phyloP scores from a whole-genome alignment of 2,797 vertebrate genomes.

The Crenichthys baileyi region DNA sequence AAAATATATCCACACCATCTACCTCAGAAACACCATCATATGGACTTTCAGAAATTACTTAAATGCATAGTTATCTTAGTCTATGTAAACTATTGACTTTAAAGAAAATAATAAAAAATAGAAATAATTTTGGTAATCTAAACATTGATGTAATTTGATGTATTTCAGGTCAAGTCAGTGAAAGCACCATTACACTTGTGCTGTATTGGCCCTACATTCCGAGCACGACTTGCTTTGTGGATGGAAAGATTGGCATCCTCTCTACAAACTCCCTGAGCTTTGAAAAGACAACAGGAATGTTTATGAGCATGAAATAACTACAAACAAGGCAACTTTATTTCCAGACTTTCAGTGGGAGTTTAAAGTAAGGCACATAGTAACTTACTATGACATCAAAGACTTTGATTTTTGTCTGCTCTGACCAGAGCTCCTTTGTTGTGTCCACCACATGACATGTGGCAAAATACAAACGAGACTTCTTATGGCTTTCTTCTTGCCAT shows the following conservation, averaged over 20 bases:
- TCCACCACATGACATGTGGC: not conserved
- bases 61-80: too few relatives aligned
- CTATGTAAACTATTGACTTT: not conserved
- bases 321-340: not conserved
- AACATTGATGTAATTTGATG: not conserved
- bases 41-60: too few relatives aligned
- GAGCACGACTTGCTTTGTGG: conserved; percentile 12
- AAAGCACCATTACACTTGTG: conserved; percentile 1
- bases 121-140: not conserved
- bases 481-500: not conserved
- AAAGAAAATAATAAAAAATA: not conserved
- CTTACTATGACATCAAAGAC: too few relatives aligned
- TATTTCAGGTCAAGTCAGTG: not conserved
- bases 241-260: not conserved
- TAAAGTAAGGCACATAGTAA: not conserved
- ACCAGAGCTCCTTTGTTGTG: not conserved
- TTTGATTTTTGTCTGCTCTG: too few relatives aligned
- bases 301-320: not conserved
- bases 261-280: not conserved
- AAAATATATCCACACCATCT: not conserved
- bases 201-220: conserved; percentile 1
- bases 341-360: not conserved
- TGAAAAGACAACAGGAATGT: conserved; percentile 7
- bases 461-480: not conserved
- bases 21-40: not conserved